phyloP scores from a whole-genome alignment of 2,888 invertebrate genomes.

The Carpatolechia fugitivella region DNA sequence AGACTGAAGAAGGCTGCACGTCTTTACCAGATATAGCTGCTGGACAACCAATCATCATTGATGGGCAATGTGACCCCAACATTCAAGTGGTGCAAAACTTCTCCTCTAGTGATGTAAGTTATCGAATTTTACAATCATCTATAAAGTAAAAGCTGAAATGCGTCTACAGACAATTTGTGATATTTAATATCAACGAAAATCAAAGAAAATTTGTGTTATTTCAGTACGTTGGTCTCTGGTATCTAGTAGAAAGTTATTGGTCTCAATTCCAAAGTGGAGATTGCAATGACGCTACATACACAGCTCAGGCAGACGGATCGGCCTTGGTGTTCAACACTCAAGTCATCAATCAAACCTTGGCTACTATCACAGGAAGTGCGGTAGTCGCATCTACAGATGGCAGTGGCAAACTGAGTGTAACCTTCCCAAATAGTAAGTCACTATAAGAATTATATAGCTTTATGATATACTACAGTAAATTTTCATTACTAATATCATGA shows the following conservation, averaged over 20 bases:
- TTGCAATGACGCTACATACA: slow-evolving; percentile 49
- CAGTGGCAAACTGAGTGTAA: slow-evolving; percentile 79
- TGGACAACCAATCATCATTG: slow-evolving; percentile 48
- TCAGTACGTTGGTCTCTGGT: slow-evolving; percentile 45
- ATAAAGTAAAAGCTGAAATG: neutral
- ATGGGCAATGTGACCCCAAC: slow-evolving; percentile 52
- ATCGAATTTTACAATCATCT: neutral
- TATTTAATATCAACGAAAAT: too few relatives aligned
- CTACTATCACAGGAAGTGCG: slow-evolving; percentile 43
- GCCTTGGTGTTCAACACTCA: slow-evolving; percentile 48
- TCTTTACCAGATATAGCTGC: slow-evolving; percentile 48
- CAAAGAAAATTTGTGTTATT: slow-evolving; percentile 9
- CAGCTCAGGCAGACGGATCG: slow-evolving; percentile 27
- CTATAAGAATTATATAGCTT: neutral
- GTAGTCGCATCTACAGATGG: slow-evolving; percentile 74
- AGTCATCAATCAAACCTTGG: slow-evolving; percentile 40
- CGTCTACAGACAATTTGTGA: neutral
- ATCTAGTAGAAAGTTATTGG: slow-evolving; percentile 49
- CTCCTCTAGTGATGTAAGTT: slow-evolving; percentile 43
- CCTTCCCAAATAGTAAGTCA: slow-evolving; percentile 66
- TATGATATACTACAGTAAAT: slow-evolving; percentile 5
- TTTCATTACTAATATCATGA: neutral
- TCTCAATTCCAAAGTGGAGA: slow-evolving; percentile 47
- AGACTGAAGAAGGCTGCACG: slow-evolving; percentile 54
- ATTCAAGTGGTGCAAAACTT: slow-evolving; percentile 51